Evolutionary conservation across 1,140 invertebrate species (phyloP).

Genomic region (Streblospio benedicti): DNA sequence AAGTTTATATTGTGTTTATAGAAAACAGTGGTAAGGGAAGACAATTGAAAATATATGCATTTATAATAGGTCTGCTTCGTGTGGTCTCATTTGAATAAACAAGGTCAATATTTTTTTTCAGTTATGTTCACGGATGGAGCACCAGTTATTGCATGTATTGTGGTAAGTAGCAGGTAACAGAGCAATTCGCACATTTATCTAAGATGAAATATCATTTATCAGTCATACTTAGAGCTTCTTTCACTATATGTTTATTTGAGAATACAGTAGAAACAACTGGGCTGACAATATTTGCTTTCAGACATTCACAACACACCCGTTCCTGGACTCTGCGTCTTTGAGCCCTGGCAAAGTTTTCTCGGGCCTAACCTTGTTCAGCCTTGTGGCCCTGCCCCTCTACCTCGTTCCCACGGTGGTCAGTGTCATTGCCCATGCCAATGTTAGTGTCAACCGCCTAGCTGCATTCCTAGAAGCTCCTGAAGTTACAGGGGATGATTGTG

Average conservation of each 20-base stretch:
- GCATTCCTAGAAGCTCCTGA: slow-evolving; percentile 38
- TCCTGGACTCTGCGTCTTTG: slow-evolving; percentile 48
- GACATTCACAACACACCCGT: slow-evolving; percentile 45
- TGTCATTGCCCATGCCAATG: slow-evolving; percentile 77
- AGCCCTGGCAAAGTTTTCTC: slow-evolving; percentile 74
- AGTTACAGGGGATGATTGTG: too few relatives aligned
- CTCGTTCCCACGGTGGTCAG: slow-evolving; percentile 94
- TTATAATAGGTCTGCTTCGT: too few relatives aligned
- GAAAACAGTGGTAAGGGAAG: too few relatives aligned
- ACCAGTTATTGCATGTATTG: slow-evolving; percentile 6
- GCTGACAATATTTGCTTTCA: slow-evolving; percentile 20
- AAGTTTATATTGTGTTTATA: too few relatives aligned
- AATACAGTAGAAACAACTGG: slow-evolving; percentile 51
- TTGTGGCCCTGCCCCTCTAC: slow-evolving; percentile 87
- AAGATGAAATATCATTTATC: too few relatives aligned
- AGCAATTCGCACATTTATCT: too few relatives aligned
- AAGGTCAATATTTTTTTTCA: too few relatives aligned
- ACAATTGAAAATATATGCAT: too few relatives aligned
- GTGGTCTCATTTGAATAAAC: too few relatives aligned
- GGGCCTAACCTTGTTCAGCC: slow-evolving; percentile 83
- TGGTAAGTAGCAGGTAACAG: too few relatives aligned
- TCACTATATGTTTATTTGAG: slow-evolving; percentile 43
- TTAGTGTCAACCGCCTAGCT: slow-evolving; percentile 44
- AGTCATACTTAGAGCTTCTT: too few relatives aligned
- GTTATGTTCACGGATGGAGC: too few relatives aligned